Conservation (phyloP, 1,140 invertebrate genomes). For the Hydropsyche tenuis region DNA sequence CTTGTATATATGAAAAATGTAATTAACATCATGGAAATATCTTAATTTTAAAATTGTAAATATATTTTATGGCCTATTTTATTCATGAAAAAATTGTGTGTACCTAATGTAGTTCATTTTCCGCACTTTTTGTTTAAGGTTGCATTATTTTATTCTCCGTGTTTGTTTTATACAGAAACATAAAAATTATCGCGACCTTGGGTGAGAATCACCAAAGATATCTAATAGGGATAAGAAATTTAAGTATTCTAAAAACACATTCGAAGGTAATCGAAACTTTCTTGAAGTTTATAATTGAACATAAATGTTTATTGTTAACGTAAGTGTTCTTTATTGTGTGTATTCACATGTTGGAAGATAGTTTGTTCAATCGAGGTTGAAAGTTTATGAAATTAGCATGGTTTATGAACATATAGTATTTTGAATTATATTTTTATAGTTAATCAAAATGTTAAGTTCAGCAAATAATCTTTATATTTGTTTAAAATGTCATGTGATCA, state of each 20-base stretch:
- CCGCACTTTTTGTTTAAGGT: neutral
- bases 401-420: neutral
- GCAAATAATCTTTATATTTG: too few relatives aligned
- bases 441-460: too few relatives aligned
- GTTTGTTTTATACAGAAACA: neutral
- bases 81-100: neutral
- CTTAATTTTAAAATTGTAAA: slow-evolving; percentile 24
- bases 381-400: neutral
- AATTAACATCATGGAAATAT: neutral
- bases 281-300: neutral
- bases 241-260: neutral
- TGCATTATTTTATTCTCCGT: neutral
- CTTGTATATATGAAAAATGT: too few relatives aligned
- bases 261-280: neutral
- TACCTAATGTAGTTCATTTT: neutral
- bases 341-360: too few relatives aligned
- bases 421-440: neutral
- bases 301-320: slow-evolving; percentile 4
- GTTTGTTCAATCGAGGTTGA: neutral
- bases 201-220: slow-evolving; percentile 45
- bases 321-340: neutral
- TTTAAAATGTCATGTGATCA: too few relatives aligned
- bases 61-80: slow-evolving; percentile 39
- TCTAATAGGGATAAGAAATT: slow-evolving; percentile 32
- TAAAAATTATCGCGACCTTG: slow-evolving; percentile 35